Evolutionary conservation across 2,113 vertebrate genomes (phyloP).

Genomic region (Phyllopteryx taeniolatus): DNA sequence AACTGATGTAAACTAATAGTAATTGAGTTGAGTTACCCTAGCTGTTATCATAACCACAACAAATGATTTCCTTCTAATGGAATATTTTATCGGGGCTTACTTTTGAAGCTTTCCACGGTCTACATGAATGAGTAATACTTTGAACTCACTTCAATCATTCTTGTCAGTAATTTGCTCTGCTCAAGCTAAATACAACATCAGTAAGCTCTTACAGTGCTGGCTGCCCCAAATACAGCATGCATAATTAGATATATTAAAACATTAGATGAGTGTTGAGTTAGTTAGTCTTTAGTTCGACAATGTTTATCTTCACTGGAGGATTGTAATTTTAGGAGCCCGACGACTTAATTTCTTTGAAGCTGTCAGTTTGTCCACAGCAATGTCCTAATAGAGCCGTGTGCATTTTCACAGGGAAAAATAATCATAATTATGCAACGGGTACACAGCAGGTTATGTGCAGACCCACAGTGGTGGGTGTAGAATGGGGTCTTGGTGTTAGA

Average conservation of each 20-base stretch:
- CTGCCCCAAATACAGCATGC: constrained; percentile 25
- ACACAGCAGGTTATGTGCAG: constrained; percentile 13
- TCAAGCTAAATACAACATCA: constrained; percentile 31
- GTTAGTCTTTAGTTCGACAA: neutral
- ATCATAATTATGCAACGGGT: neutral
- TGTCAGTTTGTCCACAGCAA: constrained; percentile 6
- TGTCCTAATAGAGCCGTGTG: neutral
- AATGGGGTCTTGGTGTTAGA: neutral
- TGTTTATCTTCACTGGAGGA: neutral
- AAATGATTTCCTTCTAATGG: neutral
- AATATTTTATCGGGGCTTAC: neutral
- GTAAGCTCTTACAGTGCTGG: constrained; percentile 11
- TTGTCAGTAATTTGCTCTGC: constrained; percentile 28
- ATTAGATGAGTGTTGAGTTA: neutral
- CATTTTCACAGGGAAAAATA: neutral
- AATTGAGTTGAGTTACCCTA: neutral
- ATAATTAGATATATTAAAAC: constrained; percentile 11
- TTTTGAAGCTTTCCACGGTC: neutral
- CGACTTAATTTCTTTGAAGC: neutral
- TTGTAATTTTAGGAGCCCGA: neutral
- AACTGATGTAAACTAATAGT: neutral
- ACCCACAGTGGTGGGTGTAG: neutral
- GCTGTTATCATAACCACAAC: neutral
- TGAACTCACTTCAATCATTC: constrained; percentile 4
- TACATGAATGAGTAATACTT: neutral